phyloP scores from a whole-genome alignment of 2,888 invertebrate species.

The Nephrotoma appendiculata region DNA sequence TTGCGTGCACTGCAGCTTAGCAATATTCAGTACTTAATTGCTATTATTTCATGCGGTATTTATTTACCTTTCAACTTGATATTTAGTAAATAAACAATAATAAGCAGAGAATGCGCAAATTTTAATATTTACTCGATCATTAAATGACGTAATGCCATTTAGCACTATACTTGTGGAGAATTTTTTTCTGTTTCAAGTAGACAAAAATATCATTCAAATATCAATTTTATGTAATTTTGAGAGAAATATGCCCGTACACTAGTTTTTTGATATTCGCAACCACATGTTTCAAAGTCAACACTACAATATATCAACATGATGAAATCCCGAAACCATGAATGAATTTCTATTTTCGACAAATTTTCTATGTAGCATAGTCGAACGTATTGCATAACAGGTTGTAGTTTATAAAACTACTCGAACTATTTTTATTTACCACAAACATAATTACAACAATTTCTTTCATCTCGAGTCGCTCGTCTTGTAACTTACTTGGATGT shows the following conservation, averaged over 20 bases:
- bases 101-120: background rate
- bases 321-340: background rate
- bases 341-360: background rate
- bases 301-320: too few species aligned
- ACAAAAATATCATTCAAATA: background rate
- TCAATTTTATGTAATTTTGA: background rate
- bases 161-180: background rate
- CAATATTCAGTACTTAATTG: background rate
- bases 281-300: background rate
- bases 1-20: background rate
- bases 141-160: background rate
- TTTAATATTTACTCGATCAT: background rate
- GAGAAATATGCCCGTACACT: background rate
- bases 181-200: too few species aligned
- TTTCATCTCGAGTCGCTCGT: background rate
- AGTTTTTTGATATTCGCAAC: background rate
- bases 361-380: too few species aligned
- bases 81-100: background rate
- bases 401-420: background rate
- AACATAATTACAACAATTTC: background rate
- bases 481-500: background rate
- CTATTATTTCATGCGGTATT: background rate
- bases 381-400: background rate
- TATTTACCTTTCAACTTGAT: background rate
- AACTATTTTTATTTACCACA: background rate